Evolutionary conservation across 2,888 invertebrate species (phyloP).

Genomic region (Drosophila macrothrix): DNA sequence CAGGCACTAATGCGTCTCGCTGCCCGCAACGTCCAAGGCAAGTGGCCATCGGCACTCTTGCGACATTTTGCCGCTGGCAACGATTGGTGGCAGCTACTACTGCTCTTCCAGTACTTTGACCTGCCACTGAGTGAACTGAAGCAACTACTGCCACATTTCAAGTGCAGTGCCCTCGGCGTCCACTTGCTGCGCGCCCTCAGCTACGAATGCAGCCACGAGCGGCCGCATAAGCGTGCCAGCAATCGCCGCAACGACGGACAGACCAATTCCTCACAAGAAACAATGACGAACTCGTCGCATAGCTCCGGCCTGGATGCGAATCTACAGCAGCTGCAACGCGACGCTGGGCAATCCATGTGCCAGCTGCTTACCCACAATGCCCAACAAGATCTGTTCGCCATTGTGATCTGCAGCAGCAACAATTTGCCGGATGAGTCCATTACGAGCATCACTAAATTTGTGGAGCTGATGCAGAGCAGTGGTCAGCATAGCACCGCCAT

Average conservation of each 20-base stretch:
- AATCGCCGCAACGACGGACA: slow-evolving; percentile 49
- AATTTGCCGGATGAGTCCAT: slow-evolving; percentile 66
- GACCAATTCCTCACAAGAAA: slow-evolving; percentile 79
- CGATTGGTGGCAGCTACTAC: slow-evolving; percentile 90
- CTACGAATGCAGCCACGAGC: slow-evolving; percentile 60
- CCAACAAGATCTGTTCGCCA: slow-evolving; percentile 82
- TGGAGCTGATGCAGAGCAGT: slow-evolving; percentile 75
- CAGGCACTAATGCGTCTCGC: slow-evolving; percentile 82
- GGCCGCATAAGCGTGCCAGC: slow-evolving; percentile 57
- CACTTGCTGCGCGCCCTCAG: slow-evolving; percentile 82
- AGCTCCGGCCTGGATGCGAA: slow-evolving; percentile 79
- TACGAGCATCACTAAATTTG: slow-evolving; percentile 56
- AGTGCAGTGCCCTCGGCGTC: slow-evolving; percentile 74
- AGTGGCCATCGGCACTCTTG: slow-evolving; percentile 84
- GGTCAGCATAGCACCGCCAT: slow-evolving; percentile 69
- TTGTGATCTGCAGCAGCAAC: slow-evolving; percentile 81
- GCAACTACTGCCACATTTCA: slow-evolving; percentile 73
- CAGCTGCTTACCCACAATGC: slow-evolving; percentile 53
- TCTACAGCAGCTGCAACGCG: slow-evolving; percentile 44
- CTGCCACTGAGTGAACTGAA: slow-evolving; percentile 87
- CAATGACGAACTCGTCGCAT: slow-evolving; percentile 79
- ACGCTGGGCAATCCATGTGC: slow-evolving; percentile 53
- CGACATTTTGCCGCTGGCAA: slow-evolving; percentile 87
- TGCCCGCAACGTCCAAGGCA: slow-evolving; percentile 63
- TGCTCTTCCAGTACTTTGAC: slow-evolving; percentile 89